Conservation (phyloP, 2,797 vertebrate genomes). For the Galago senegalensis region DNA sequence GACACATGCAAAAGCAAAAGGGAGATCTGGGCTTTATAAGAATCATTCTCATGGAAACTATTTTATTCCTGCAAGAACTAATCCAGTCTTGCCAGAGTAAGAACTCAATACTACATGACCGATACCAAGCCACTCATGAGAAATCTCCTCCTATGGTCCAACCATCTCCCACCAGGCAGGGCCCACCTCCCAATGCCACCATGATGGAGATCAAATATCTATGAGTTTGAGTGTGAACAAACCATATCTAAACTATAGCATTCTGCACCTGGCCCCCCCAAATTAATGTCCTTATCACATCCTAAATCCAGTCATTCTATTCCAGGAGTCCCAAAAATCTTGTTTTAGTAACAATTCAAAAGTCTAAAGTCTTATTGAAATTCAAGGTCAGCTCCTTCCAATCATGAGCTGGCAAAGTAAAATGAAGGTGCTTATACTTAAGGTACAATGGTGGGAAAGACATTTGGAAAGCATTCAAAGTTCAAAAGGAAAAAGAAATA, state of each 20-base stretch:
- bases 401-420: not conserved
- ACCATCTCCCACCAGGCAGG: not conserved
- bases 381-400: not conserved
- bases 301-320: not conserved
- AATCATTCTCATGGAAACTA: not conserved
- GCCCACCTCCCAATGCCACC: not conserved
- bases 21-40: not conserved
- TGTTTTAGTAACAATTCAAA: not conserved
- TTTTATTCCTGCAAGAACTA: not conserved
- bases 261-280: not conserved
- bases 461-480: not conserved
- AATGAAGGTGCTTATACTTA: not conserved
- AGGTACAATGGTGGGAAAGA: not conserved
- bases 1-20: not conserved
- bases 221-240: not conserved
- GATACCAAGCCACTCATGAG: not conserved
- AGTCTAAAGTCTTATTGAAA: not conserved
- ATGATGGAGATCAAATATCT: not conserved
- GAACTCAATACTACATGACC: not conserved
- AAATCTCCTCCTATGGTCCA: not conserved
- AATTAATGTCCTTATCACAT: not conserved
- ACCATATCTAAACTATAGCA: not conserved
- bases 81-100: not conserved
- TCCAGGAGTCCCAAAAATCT: not conserved
- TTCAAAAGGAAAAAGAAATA: not conserved